phyloP scores from a whole-genome alignment of 2,113 vertebrate species.

The Tor tambroides region DNA sequence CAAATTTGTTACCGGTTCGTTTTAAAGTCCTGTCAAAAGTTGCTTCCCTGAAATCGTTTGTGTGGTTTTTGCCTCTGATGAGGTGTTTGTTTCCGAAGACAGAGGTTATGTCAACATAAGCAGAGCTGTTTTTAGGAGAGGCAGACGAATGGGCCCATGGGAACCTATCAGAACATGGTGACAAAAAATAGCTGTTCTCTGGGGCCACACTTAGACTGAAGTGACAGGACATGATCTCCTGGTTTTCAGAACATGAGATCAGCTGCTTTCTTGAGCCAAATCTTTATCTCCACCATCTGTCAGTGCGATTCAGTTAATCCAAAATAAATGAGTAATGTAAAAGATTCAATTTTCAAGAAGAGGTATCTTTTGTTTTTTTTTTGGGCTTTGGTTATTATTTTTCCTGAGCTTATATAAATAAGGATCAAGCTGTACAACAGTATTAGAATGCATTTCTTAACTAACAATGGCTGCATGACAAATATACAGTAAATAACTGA shows the following conservation, averaged over 20 bases:
- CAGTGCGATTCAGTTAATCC: slow-evolving; percentile 29
- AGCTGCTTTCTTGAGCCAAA: slow-evolving; percentile 39
- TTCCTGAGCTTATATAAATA: not conserved
- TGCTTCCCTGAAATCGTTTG: slow-evolving; percentile 27
- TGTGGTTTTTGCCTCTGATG: not conserved
- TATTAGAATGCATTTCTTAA: not conserved
- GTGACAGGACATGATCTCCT: slow-evolving; percentile 2
- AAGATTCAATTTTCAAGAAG: not conserved
- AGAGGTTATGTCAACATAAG: slow-evolving; percentile 36
- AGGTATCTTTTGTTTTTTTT: not conserved
- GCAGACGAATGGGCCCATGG: slow-evolving; percentile 1
- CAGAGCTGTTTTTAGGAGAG: slow-evolving; percentile 15
- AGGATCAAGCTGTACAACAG: not conserved
- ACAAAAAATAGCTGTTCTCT: slow-evolving; percentile 4
- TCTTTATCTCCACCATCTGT: slow-evolving; percentile 44
- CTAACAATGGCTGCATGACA: not conserved
- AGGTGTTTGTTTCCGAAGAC: slow-evolving; percentile 24
- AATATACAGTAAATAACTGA: not conserved
- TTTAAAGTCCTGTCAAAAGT: not conserved
- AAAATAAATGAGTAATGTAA: slow-evolving; percentile 26
- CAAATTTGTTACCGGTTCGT: slow-evolving; percentile 22
- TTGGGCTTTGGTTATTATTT: slow-evolving; percentile 15
- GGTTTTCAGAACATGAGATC: slow-evolving; percentile 34
- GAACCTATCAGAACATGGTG: slow-evolving; percentile 9
- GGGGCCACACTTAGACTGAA: slow-evolving; percentile 24